Percentiles rank a stretch among this genome's conserved stretches.
These are phyloP conservation scores for Amblyteles armatorius DNA, from an alignment of 2,888 invertebrate genomes.

Conservation along the genomic window DNA sequence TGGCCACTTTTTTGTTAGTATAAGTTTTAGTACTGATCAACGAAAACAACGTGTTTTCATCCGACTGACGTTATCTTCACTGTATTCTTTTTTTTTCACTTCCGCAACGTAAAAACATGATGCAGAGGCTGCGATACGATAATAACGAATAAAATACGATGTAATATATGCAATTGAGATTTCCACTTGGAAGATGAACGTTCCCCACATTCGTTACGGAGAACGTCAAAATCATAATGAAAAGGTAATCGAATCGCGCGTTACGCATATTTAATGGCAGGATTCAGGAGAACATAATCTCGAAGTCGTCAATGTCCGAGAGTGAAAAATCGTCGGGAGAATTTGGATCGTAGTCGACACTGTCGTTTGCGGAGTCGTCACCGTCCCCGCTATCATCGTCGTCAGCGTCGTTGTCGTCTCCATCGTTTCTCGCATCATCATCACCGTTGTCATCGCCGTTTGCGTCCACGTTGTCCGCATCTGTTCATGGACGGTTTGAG, in stretches of 20 bases:
- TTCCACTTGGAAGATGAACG: slow-evolving; percentile 15
- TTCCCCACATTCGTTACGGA: slow-evolving; percentile 15
- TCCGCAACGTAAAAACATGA: slow-evolving; percentile 8
- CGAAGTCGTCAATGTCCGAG: slow-evolving; percentile 79
- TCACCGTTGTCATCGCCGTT: slow-evolving; percentile 72
- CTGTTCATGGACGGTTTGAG: slow-evolving; percentile 47
- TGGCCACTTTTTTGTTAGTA: background rate
- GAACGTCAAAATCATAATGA: slow-evolving; percentile 23
- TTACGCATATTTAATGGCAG: slow-evolving; percentile 47
- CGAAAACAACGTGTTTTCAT: background rate
- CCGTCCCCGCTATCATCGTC: slow-evolving; percentile 80
- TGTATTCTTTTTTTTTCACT: slow-evolving; percentile 6
- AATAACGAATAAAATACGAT: slow-evolving; percentile 32
- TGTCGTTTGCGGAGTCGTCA: slow-evolving; percentile 79
- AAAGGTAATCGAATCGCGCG: slow-evolving; percentile 13
- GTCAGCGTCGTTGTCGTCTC: slow-evolving; percentile 73
- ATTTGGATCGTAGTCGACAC: slow-evolving; percentile 76
- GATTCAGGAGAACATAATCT: slow-evolving; percentile 77
- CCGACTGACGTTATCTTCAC: slow-evolving; percentile 10
- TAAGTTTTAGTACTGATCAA: background rate
- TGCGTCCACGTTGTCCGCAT: slow-evolving; percentile 75
- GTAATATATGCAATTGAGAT: slow-evolving; percentile 15
- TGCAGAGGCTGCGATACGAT: slow-evolving; percentile 18
- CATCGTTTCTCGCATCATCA: slow-evolving; percentile 73
- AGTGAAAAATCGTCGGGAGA: slow-evolving; percentile 76